These are phyloP conservation scores for Drosophila suboccidentalis DNA, from an alignment of 2,888 invertebrate genomes.

Conservation along the genomic window DNA sequence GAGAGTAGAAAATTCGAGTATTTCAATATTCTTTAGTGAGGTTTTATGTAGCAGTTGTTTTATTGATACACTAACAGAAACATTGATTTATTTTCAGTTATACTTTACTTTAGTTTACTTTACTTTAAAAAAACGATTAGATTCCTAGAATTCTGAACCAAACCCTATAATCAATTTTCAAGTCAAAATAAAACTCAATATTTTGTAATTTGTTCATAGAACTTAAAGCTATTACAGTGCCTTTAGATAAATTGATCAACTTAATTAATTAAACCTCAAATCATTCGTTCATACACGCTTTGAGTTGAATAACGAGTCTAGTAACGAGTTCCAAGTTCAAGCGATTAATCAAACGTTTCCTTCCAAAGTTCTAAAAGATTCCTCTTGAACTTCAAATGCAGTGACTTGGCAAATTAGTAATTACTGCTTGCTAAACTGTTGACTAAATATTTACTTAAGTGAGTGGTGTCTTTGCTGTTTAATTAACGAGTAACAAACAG, in stretches of 20 bases:
- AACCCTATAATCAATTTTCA: too few species aligned
- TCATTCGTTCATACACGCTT: background rate
- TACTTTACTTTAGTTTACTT: too few species aligned
- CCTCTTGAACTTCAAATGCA: constrained; percentile 3
- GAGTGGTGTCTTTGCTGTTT: background rate
- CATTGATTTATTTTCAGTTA: too few species aligned
- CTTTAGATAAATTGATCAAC: background rate
- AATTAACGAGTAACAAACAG: constrained; percentile 12
- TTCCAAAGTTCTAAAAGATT: constrained; percentile 12
- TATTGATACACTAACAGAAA: too few species aligned
- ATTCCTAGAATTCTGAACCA: too few species aligned
- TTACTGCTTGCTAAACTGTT: constrained; percentile 3
- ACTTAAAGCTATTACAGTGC: background rate
- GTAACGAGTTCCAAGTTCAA: background rate
- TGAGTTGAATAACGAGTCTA: background rate
- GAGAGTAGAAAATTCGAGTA: too few species aligned
- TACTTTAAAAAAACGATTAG: too few species aligned
- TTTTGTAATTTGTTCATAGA: background rate
- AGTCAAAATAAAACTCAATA: too few species aligned
- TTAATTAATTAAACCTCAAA: background rate
- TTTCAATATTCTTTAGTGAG: too few species aligned
- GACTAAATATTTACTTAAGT: constrained; percentile 3
- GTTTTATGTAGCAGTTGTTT: too few species aligned
- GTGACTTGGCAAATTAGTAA: constrained; percentile 3
- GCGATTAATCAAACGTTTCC: constrained; percentile 2